phyloP scores from a whole-genome alignment of 2,888 invertebrate genomes.

The Tenthredo mesomela region DNA sequence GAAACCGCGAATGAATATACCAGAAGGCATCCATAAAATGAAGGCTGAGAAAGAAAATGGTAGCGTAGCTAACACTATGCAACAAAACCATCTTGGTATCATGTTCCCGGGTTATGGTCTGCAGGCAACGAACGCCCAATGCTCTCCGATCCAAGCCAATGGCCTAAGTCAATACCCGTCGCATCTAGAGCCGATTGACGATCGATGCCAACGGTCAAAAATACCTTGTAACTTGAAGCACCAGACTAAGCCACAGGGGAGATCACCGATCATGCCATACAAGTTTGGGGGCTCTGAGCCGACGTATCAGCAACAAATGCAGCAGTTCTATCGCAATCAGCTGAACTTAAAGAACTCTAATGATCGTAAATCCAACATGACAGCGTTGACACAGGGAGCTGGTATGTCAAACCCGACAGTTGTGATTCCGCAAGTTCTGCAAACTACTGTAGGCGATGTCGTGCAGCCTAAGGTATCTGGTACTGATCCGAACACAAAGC shows the following conservation, averaged over 20 bases:
- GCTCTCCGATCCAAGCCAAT: not conserved
- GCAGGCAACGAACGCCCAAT: not conserved
- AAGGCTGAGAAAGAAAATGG: slow-evolving; percentile 64
- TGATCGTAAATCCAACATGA: not conserved
- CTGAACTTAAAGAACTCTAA: not conserved
- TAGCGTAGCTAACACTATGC: slow-evolving; percentile 31
- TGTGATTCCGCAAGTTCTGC: not conserved
- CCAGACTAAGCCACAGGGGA: not conserved
- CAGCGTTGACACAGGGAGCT: not conserved
- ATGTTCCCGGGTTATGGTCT: not conserved
- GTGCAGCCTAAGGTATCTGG: not conserved
- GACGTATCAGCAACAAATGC: slow-evolving; percentile 59
- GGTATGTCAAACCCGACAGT: not conserved
- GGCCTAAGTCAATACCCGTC: not conserved
- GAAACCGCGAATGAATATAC: not conserved
- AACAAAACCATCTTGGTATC: not conserved
- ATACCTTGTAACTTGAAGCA: not conserved
- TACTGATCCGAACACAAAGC: not conserved
- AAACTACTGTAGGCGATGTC: not conserved
- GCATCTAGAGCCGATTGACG: not conserved
- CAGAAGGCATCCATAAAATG: slow-evolving; percentile 54
- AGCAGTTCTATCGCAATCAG: slow-evolving; percentile 58
- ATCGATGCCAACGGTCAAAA: not conserved
- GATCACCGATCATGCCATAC: not conserved
- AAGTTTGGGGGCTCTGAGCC: slow-evolving; percentile 46